Evolutionary conservation across 2,797 vertebrate species (phyloP).

Genomic region (Buphagus erythrorhynchus): DNA sequence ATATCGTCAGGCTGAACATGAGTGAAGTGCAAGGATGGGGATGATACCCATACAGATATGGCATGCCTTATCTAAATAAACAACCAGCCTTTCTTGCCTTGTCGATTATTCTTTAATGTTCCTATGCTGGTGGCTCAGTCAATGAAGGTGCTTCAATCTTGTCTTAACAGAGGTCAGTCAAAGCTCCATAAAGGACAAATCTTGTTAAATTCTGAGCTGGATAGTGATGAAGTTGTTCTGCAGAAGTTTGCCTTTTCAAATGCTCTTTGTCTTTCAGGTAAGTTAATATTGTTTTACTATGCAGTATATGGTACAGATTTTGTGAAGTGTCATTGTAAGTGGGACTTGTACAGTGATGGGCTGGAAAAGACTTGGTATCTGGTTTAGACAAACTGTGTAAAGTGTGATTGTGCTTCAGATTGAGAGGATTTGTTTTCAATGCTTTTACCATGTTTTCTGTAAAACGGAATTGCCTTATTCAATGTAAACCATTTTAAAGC

Average conservation of each 20-base stretch:
- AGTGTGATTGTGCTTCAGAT: not conserved
- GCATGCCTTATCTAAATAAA: not conserved
- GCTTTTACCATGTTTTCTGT: not conserved
- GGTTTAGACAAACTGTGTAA: not conserved
- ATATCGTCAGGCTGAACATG: not conserved
- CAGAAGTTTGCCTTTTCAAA: slow-evolving; percentile 99
- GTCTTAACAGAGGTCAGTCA: slow-evolving; percentile 86
- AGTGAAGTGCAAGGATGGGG: not conserved
- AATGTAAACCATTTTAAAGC: not conserved
- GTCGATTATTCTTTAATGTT: not conserved
- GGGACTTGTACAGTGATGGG: not conserved
- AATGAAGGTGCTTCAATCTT: not conserved
- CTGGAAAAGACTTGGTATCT: not conserved
- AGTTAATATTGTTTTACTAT: slow-evolving; percentile 25
- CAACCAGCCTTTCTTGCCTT: not conserved
- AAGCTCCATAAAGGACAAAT: slow-evolving; percentile 93
- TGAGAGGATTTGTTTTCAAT: not conserved
- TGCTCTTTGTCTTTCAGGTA: slow-evolving; percentile 94
- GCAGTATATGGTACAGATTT: not conserved
- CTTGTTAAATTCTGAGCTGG: slow-evolving; percentile 83
- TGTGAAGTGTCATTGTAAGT: not conserved
- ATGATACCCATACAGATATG: not conserved
- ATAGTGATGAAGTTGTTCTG: slow-evolving; percentile 84
- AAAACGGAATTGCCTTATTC: not conserved
- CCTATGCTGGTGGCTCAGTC: not conserved